These are phyloP conservation scores for Rissa tridactyla DNA, from an alignment of 2,113 vertebrate species.

Conservation along the genomic window DNA sequence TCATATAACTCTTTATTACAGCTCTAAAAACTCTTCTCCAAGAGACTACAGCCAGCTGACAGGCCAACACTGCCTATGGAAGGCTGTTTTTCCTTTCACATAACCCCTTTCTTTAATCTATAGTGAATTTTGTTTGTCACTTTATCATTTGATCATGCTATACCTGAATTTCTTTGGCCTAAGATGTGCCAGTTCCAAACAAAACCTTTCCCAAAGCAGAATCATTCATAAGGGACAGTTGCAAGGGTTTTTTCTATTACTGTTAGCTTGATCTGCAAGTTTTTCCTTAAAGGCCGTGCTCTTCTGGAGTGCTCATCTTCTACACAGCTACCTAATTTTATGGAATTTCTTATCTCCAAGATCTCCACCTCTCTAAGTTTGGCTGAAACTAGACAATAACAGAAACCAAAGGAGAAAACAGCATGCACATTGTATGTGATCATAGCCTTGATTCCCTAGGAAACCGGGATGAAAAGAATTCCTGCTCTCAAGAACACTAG, in stretches of 20 bases:
- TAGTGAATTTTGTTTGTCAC: background rate
- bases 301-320: background rate
- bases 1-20: background rate
- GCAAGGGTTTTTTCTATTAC: background rate
- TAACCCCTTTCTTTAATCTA: background rate
- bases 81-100: background rate
- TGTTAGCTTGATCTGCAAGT: background rate
- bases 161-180: background rate
- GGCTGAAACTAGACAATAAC: background rate
- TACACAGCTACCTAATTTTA: background rate
- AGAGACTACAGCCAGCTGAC: background rate
- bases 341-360: background rate
- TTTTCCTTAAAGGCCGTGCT: background rate
- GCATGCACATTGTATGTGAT: background rate
- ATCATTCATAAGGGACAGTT: background rate
- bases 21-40: background rate
- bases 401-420: background rate
- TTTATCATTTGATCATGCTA: background rate
- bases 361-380: background rate
- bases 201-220: background rate
- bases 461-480: background rate
- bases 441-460: background rate
- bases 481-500: background rate
- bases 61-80: background rate
- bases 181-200: background rate